Conservation (phyloP, 2,797 vertebrate species). For the Cercopithecus diana region DNA sequence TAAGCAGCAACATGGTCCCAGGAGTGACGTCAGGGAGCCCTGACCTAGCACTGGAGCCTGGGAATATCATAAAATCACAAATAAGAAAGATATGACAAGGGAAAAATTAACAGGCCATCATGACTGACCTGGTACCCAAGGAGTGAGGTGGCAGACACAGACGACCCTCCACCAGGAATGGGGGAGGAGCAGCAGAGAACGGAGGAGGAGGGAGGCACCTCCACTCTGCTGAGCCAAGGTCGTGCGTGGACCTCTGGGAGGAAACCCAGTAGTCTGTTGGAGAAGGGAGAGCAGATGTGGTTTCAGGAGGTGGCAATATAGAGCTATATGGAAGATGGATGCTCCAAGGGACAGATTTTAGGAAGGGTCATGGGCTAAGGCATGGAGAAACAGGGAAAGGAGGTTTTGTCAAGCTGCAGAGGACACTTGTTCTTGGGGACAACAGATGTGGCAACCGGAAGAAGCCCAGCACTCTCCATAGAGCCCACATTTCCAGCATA, state of each 20-base stretch:
- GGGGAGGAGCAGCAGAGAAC: background rate
- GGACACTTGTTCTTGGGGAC: too few relatives aligned
- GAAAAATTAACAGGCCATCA: background rate
- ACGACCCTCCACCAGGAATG: background rate
- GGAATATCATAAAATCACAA: background rate
- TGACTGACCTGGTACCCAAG: background rate
- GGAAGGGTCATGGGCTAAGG: accelerated
- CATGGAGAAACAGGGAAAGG: background rate
- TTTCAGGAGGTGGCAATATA: background rate
- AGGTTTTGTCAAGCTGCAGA: too few relatives aligned
- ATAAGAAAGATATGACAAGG: background rate
- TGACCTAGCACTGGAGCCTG: background rate
- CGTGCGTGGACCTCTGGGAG: accelerated
- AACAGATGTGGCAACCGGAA: background rate
- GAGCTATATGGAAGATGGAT: accelerated
- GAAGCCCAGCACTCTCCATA: background rate
- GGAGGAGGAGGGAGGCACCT: background rate
- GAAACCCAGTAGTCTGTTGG: background rate
- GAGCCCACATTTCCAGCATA: background rate
- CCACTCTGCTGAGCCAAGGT: too few relatives aligned
- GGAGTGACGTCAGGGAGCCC: background rate
- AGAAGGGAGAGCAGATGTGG: background rate
- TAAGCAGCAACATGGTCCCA: background rate
- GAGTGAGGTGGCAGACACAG: background rate
- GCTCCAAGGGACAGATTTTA: background rate